Conservation (phyloP, 1,140 invertebrate species). For the Drosophila hydei region DNA sequence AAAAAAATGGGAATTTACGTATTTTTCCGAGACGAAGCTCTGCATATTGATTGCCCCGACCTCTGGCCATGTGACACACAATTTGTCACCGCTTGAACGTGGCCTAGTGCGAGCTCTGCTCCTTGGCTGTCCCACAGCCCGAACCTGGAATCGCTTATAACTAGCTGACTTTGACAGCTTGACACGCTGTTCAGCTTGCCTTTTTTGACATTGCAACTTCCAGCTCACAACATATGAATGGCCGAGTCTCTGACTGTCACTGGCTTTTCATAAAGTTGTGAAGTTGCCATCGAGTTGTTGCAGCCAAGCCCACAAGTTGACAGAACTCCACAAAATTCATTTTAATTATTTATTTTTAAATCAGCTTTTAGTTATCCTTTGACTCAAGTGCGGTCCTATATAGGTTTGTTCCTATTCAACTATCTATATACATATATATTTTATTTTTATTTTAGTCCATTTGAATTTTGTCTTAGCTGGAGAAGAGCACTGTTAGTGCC, state of each 20-base stretch:
- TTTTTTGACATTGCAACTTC: too few relatives aligned
- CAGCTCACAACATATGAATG: too few relatives aligned
- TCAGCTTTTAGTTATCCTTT: too few relatives aligned
- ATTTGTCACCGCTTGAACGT: conserved; percentile 57
- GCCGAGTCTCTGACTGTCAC: too few relatives aligned
- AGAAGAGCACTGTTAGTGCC: conserved; percentile 91
- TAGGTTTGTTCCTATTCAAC: too few relatives aligned
- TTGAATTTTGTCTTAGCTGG: conserved; percentile 79
- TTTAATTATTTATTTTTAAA: background rate
- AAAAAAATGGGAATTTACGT: too few relatives aligned
- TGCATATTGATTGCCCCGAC: conserved; percentile 58
- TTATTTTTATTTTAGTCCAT: background rate
- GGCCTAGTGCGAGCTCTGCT: conserved; percentile 58
- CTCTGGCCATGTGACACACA: conserved; percentile 23
- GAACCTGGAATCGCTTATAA: conserved; percentile 42
- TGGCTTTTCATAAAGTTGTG: conserved; percentile 4
- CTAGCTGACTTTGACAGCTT: conserved; percentile 54
- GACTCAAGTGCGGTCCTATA: too few relatives aligned
- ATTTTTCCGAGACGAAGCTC: conserved; percentile 50
- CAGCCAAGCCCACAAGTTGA: background rate
- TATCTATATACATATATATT: background rate
- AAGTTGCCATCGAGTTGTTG: too few relatives aligned
- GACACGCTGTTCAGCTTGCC: conserved; percentile 15
- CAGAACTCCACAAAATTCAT: background rate
- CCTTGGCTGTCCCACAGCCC: too few relatives aligned